A percentile compares a stretch with the other conserved stretches of the same genome.
Conservation (phyloP, 2,888 invertebrate genomes). For the Villa cingulata region DNA sequence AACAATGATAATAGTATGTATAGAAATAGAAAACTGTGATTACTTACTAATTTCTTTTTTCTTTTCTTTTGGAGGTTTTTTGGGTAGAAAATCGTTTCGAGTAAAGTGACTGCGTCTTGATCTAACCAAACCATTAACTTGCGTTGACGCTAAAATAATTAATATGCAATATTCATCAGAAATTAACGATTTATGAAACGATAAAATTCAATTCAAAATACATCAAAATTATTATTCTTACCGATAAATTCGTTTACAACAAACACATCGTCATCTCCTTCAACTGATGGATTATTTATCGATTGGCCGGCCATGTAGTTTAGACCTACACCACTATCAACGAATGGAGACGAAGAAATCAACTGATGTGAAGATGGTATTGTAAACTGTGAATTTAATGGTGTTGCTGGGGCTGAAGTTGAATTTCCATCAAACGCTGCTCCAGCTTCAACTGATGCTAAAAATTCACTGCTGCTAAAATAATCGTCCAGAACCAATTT, state of each 20-base stretch:
- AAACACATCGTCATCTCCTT: slow-evolving; percentile 35
- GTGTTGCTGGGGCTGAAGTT: slow-evolving; percentile 30
- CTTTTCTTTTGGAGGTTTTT: slow-evolving; percentile 9
- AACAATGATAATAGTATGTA: too few species aligned
- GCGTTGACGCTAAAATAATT: slow-evolving; percentile 1
- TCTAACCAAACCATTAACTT: slow-evolving; percentile 30
- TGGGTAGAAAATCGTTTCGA: slow-evolving; percentile 27
- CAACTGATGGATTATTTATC: slow-evolving; percentile 18
- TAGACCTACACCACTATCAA: slow-evolving; percentile 35
- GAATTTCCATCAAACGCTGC: slow-evolving; percentile 32
- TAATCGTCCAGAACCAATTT: slow-evolving; percentile 80
- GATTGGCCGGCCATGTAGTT: slow-evolving; percentile 28
- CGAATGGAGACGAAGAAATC: slow-evolving; percentile 21
- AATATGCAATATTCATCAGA: too few species aligned
- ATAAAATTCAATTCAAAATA: too few species aligned
- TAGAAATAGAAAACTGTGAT: too few species aligned
- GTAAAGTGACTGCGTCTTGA: slow-evolving; percentile 37
- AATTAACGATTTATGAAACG: too few species aligned
- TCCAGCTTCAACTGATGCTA: slow-evolving; percentile 34
- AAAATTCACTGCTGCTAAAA: slow-evolving; percentile 42
- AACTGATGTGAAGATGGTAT: slow-evolving; percentile 14
- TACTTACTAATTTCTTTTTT: slow-evolving; percentile 12
- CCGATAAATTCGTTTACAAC: slow-evolving; percentile 20
- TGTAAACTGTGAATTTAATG: slow-evolving; percentile 19
- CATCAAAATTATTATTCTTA: too few species aligned